A percentile compares a stretch with the other conserved stretches of the same genome.
phyloP scores from a whole-genome alignment of 2,113 vertebrate species.

The Chloropsis hardwickii region DNA sequence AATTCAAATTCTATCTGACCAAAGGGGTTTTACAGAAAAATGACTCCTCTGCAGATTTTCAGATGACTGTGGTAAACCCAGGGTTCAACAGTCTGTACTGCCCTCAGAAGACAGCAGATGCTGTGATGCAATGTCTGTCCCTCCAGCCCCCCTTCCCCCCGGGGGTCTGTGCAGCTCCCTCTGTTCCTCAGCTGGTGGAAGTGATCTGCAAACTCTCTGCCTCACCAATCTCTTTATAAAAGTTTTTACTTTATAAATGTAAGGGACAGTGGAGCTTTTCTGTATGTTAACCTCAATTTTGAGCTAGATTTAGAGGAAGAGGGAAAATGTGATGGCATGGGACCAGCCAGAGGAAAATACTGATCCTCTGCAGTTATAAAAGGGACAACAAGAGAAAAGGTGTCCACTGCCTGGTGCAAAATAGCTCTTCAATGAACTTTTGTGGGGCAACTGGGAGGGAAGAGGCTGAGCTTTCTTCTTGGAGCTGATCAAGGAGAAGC shows the following conservation, averaged over 20 bases:
- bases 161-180: not conserved
- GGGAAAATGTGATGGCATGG: not conserved
- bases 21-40: not conserved
- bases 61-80: not conserved
- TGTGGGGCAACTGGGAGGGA: not conserved
- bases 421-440: not conserved
- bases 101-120: not conserved
- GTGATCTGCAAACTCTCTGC: not conserved
- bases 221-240: not conserved
- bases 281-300: not conserved
- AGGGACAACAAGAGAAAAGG: not conserved
- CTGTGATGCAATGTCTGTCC: not conserved
- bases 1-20: not conserved
- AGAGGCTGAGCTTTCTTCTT: not conserved
- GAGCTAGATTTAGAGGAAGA: not conserved
- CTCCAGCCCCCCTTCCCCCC: not conserved
- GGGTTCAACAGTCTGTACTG: not conserved
- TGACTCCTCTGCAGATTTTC: not conserved
- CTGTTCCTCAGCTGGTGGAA: not conserved
- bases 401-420: not conserved
- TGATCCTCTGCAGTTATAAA: not conserved
- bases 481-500: not conserved
- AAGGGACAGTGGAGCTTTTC: not conserved
- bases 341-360: not conserved
- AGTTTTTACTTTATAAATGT: not conserved